Percentiles rank a stretch among this genome's conserved stretches.
These are phyloP conservation scores for Entomobrya proxima DNA, from an alignment of 2,888 invertebrate genomes.

Conservation along the genomic window DNA sequence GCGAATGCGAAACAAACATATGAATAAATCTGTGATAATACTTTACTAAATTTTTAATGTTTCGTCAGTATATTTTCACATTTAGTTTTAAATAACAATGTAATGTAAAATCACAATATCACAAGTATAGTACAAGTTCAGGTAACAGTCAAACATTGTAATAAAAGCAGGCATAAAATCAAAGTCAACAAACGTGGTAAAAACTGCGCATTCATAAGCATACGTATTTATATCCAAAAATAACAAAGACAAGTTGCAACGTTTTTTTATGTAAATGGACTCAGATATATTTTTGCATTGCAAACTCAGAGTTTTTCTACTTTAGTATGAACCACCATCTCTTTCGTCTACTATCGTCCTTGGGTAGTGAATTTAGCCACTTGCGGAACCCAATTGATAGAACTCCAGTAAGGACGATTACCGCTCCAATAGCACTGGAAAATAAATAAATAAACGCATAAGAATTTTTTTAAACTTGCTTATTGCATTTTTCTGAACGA, in stretches of 20 bases:
- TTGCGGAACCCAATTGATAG: conserved; percentile 89
- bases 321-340: conserved; percentile 64
- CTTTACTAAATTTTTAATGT: not conserved
- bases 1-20: too few relatives aligned
- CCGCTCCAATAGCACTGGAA: conserved; percentile 88
- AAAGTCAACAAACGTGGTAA: not conserved
- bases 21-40: conserved; percentile 36
- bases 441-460: conserved; percentile 5
- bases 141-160: too few relatives aligned
- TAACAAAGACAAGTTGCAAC: too few relatives aligned
- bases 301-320: not conserved
- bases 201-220: too few relatives aligned
- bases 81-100: not conserved
- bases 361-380: conserved; percentile 87
- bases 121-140: conserved; percentile 14
- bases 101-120: conserved; percentile 19
- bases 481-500: not conserved
- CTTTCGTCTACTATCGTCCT: conserved; percentile 55
- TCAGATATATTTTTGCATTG: not conserved
- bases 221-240: too few relatives aligned
- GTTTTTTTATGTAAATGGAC: not conserved
- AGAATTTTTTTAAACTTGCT: not conserved
- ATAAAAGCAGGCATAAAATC: not conserved
- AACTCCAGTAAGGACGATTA: conserved; percentile 90
- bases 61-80: not conserved